Base-by-base conservation (phyloP, 2,797 vertebrate genomes). In the Dryobates pubescens region DNA sequence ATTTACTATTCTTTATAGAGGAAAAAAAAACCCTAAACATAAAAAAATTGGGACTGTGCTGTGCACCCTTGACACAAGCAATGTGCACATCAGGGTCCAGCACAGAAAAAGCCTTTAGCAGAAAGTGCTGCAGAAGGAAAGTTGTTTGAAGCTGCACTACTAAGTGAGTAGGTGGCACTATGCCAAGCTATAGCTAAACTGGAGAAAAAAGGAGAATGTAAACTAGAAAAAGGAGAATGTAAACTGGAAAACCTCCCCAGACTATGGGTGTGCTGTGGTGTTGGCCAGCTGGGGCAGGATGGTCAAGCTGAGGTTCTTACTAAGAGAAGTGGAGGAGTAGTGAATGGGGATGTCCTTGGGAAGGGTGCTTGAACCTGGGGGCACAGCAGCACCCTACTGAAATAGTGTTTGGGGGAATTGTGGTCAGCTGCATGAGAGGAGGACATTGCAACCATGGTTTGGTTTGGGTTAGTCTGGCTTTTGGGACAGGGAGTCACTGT, bases 251-350 rank as follows among this genome's bases (percentile, higher is more conserved):
- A 56, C 11, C 30, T 67, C 16, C 17, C 3, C 27, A 34, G 38
- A 38, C 9, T 8, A 8, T 3, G 10, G 18, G 18, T 57, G 49
- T 43, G 56, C 61, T 68, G 75, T 70, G 63, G 34, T 2, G 2
- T 1, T 5, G 43, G 27, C 23, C 62, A 64, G 62, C 23, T 54
- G 57, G 17, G 27, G 30, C 57, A 17, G 53, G 36, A 43, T 13
- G 14, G 26, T 30, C 13, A 41, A 34, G 19, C 7, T 10, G 3
- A 27, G 32, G 38, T 10, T 32, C 43, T 36, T 64, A 51, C 53
- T 17, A 3, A 74, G 41, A 56, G 38, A 24, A 0, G 3, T n/a
- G 19, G 11, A 51, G 22, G 9, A 63, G 51, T n/a, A 2, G 1
- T 58, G 56, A 22, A 14, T 0, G 1, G 68, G 61, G 30, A 23